Conservation (phyloP, 1,140 invertebrate species). For the Penaeus vannamei region DNA sequence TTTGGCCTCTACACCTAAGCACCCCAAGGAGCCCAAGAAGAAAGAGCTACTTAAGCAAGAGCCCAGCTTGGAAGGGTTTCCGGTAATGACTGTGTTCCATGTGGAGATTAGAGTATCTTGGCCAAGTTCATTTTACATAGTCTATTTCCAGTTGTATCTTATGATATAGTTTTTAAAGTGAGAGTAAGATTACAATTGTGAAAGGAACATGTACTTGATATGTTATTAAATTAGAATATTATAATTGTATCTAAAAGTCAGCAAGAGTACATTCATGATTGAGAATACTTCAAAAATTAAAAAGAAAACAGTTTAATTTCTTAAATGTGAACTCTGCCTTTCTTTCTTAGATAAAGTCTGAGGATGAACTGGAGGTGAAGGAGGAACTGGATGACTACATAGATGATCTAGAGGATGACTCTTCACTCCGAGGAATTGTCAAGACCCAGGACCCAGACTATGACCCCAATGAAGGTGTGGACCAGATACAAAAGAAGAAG, state of each 20-base stretch:
- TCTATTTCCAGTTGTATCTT: too few relatives aligned
- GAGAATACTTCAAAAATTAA: too few relatives aligned
- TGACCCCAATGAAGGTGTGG: slow-evolving; percentile 31
- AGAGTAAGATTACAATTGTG: too few relatives aligned
- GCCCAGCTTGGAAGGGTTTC: slow-evolving; percentile 9
- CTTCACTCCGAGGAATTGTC: not conserved
- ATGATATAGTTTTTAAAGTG: too few relatives aligned
- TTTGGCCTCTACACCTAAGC: not conserved
- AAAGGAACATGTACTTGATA: too few relatives aligned
- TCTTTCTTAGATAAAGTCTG: not conserved
- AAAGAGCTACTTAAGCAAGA: slow-evolving; percentile 43
- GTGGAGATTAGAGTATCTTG: not conserved
- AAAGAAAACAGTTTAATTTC: too few relatives aligned
- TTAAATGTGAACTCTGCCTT: too few relatives aligned
- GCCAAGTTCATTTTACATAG: not conserved
- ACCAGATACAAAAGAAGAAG: slow-evolving; percentile 22
- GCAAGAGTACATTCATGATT: too few relatives aligned
- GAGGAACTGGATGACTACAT: slow-evolving; percentile 50
- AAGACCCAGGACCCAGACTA: slow-evolving; percentile 52
- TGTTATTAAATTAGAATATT: too few relatives aligned
- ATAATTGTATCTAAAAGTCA: too few relatives aligned
- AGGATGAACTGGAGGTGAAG: slow-evolving; percentile 40
- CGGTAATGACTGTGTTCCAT: not conserved
- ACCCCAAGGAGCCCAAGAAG: slow-evolving; percentile 40
- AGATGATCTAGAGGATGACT: slow-evolving; percentile 51